phyloP scores from a whole-genome alignment of 2,797 vertebrate genomes.

The Petrocephalus sullivani region DNA sequence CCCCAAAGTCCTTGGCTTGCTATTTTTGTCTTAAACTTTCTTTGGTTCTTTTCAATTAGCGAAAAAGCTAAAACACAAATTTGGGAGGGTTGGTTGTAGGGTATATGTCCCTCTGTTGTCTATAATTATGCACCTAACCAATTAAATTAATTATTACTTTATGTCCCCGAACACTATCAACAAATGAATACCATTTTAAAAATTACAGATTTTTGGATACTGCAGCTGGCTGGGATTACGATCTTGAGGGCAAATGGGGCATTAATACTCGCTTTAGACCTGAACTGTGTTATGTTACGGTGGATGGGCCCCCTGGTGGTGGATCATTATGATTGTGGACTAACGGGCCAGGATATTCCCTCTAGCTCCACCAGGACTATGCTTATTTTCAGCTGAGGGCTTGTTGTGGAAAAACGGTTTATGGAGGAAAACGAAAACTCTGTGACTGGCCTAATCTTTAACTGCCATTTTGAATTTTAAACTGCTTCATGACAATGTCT shows the following conservation, averaged over 20 bases:
- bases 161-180: background rate
- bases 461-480: background rate
- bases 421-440: background rate
- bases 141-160: conserved; percentile 19
- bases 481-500: background rate
- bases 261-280: background rate
- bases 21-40: background rate
- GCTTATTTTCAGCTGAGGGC: background rate
- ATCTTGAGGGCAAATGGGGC: background rate
- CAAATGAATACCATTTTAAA: background rate
- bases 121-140: conserved; percentile 16
- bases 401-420: background rate
- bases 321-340: background rate
- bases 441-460: background rate
- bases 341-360: background rate
- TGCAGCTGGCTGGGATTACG: background rate
- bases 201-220: background rate
- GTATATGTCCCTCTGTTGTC: background rate
- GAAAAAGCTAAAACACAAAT: background rate
- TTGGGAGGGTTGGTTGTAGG: background rate
- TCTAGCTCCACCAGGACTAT: background rate
- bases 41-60: background rate
- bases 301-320: background rate
- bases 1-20: background rate
- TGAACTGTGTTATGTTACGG: background rate